phyloP scores from a whole-genome alignment of 2,797 vertebrate species.

The Pantherophis alleghaniensis region DNA sequence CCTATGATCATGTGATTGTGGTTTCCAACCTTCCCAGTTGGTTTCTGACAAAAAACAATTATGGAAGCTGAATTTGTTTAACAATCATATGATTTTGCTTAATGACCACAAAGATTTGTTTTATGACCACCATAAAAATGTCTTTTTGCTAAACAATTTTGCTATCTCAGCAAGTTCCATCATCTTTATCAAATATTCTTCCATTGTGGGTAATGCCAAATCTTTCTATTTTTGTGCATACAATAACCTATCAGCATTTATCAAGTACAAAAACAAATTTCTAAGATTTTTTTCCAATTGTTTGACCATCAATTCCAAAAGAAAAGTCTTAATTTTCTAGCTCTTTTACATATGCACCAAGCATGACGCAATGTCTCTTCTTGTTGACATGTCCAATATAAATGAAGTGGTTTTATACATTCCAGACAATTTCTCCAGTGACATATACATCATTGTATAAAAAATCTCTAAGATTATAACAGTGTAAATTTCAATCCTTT shows the following conservation, averaged over 20 bases:
- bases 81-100: too few species aligned
- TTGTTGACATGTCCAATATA: not conserved
- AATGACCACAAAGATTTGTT: too few species aligned
- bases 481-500: not conserved
- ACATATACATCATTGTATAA: not conserved
- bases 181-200: not conserved
- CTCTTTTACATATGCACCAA: not conserved
- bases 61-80: too few species aligned
- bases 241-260: not conserved
- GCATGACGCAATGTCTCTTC: not conserved
- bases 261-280: not conserved
- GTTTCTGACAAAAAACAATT: not conserved
- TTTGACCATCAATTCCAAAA: not conserved
- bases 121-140: not conserved
- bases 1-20: not conserved
- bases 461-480: not conserved
- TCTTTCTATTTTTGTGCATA: not conserved
- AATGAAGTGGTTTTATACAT: not conserved
- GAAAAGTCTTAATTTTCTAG: not conserved
- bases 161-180: not conserved
- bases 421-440: not conserved
- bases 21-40: not conserved
- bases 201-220: not conserved
- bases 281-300: not conserved
- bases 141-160: not conserved